phyloP scores from a whole-genome alignment of 2,888 invertebrate species.

The Pristionchus mayeri region DNA sequence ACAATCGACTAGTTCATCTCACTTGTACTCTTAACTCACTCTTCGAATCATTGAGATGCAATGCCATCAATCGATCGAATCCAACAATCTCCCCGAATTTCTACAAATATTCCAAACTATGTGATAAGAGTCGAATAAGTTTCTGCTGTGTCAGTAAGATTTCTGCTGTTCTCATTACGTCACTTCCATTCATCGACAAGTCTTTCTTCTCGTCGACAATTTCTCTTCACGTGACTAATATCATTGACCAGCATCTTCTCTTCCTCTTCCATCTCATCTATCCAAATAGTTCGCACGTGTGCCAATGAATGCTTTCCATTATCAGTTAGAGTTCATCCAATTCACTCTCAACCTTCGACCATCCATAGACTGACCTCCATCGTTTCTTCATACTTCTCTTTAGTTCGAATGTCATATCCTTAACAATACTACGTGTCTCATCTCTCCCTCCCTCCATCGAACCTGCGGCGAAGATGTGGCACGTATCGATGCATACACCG shows the following conservation, averaged over 20 bases:
- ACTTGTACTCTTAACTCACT: constrained; percentile 71
- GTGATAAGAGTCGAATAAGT: neutral
- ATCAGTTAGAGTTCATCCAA: neutral
- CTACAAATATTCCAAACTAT: neutral
- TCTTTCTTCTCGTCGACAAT: neutral
- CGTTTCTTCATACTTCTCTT: constrained; percentile 76
- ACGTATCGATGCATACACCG: constrained; percentile 78
- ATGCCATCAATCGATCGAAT: constrained; percentile 78
- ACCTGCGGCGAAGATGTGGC: constrained; percentile 74
- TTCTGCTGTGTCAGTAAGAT: neutral
- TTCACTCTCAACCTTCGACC: neutral
- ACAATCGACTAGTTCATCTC: constrained; percentile 38
- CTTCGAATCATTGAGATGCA: constrained; percentile 80
- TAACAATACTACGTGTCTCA: constrained; percentile 35
- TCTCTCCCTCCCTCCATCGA: neutral
- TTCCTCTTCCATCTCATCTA: neutral
- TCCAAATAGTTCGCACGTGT: neutral
- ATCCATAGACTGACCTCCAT: constrained; percentile 63
- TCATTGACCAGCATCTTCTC: neutral
- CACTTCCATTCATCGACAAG: neutral
- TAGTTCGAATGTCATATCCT: constrained; percentile 78
- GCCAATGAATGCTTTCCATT: neutral
- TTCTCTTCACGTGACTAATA: neutral
- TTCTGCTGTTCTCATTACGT: neutral
- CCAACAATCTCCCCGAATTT: constrained; percentile 74